Evolutionary conservation across 2,888 invertebrate genomes (phyloP).

Genomic region (Melanostoma scalare): DNA sequence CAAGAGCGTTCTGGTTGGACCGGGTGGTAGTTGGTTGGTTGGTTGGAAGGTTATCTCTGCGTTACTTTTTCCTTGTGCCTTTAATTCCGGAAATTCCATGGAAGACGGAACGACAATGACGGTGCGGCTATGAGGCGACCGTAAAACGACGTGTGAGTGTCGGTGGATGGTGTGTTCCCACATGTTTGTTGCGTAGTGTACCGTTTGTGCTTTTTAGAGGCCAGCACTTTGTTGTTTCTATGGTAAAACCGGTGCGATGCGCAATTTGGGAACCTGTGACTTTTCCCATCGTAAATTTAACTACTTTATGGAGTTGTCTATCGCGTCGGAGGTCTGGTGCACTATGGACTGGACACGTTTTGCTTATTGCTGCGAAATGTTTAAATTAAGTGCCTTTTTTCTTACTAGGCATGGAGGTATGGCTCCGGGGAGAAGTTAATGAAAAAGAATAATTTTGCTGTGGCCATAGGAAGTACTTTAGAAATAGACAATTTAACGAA

Average conservation of each 20-base stretch:
- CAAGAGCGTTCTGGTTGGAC: slow-evolving; percentile 49
- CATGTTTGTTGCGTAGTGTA: slow-evolving; percentile 63
- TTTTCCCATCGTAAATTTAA: slow-evolving; percentile 74
- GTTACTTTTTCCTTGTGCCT: slow-evolving; percentile 55
- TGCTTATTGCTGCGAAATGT: too few relatives aligned
- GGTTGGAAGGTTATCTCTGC: slow-evolving; percentile 11
- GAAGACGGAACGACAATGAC: slow-evolving; percentile 68
- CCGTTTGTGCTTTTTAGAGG: slow-evolving; percentile 49
- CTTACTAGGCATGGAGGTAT: too few relatives aligned
- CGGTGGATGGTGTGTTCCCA: slow-evolving; percentile 65
- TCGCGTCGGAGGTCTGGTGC: slow-evolving; percentile 61
- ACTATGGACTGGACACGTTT: too few relatives aligned
- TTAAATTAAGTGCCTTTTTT: too few relatives aligned
- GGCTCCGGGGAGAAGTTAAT: too few relatives aligned
- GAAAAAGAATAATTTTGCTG: too few relatives aligned
- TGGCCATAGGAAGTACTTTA: too few relatives aligned
- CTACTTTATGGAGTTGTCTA: slow-evolving; percentile 72
- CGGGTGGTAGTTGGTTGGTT: slow-evolving; percentile 28
- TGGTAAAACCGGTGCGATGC: slow-evolving; percentile 55
- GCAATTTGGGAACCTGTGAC: slow-evolving; percentile 73
- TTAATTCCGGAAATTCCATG: slow-evolving; percentile 66
- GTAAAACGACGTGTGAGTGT: slow-evolving; percentile 43
- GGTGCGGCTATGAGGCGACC: slow-evolving; percentile 27
- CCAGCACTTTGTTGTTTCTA: slow-evolving; percentile 10
- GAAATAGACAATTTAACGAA: too few relatives aligned